Base-by-base conservation (phyloP, 2,113 vertebrate species). In the Tetraodon nigroviridis region DNA sequence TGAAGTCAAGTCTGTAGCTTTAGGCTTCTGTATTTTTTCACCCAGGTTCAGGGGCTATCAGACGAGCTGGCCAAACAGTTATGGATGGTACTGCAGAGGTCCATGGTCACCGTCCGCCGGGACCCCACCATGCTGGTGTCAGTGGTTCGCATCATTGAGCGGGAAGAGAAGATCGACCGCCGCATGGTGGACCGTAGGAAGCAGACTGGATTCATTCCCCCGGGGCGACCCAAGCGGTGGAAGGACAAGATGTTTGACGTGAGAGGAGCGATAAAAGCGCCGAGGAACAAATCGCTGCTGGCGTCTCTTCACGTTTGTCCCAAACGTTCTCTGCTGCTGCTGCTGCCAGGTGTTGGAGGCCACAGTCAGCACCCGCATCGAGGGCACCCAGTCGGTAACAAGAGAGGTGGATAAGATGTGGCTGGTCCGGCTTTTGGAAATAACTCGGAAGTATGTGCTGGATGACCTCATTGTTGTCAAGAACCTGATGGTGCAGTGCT, bases 381-480 rank as follows among this genome's bases (percentile, higher is more conserved):
- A 99, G 79, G 91, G 94, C 55, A 93, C 93, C 7, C 97, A 98
- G 85, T 84, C 95, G 0, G 94, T 95, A 62, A 98, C 95, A 0
- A 90, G 93, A 47, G 93, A 97, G 65, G 93, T 90, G 0, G 95
- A 98, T 84, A 96, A 96, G 78, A 99, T 99, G 97, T 99, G 96
- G 97, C 91, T 99, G 0, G 96, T 99, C 47, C 92, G 95, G 16
- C 94, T 98, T 29, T 84, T 99, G 12, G 97, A 99, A 87, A 94
- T 98, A 69, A 94, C 93, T 7, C 89, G 97, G 56, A 95, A 94
- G 70, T 97, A 98, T 0, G 92, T 98, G 48, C 82, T 97, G 24
- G 96, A 98, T 24, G 96, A 99, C 72, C 91, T 98, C 16, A 67
- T 92, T 0, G 87, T 99, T 13, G 92, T 95, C 41, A 94, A 94